Base-by-base conservation (phyloP, 2,113 vertebrate species). In the Aplodontia rufa region DNA sequence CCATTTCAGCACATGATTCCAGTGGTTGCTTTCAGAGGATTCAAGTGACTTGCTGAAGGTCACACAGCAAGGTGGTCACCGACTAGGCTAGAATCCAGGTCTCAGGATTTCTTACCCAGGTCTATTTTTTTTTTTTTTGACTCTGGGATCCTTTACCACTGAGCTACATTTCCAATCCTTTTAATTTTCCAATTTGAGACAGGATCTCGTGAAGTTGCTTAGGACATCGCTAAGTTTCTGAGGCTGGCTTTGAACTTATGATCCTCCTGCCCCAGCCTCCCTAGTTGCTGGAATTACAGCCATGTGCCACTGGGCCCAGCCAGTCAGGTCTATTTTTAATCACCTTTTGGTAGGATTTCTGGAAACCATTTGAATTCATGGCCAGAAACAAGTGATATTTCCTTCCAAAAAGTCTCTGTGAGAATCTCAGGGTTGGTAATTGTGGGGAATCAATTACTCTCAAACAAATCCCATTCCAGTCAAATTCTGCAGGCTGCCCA, bases 391-490 rank as follows among this genome's bases (percentile, higher is more conserved):
- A 71, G 93, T 62, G 42, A 85, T 87, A 49, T 95, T 93, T 94
- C 47, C 80, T 94, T 93, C 64, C 30, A 82, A 62, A 94, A 85
- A 47, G 76, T 60, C 42, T 85, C 76, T 55, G 42, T 66, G 58
- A 80, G 87, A 96, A 93, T 60, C 87, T 86, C 81, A 82, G 91
- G 28, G 64, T 87, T 69, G 11, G 90, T 95, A 87, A 93, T 85
- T 30, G 72, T 87, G 64, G 88, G 90, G 85, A 93, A 95, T 92
- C 90, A 94, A 76, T 93, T 95, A 88, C 75, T 83, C 68, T n/a
- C 53, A 81, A 91, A 82, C 82, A 89, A 92, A 92, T 78, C 53
- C 60, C 71, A 93, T 85, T 96, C 93, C 72, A 78, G 94, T 96
- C 92, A 85, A 87, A 87, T 96, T 90, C 72, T 69, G 30, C 66